Evolutionary conservation across 2,797 vertebrate species (phyloP).

Genomic region (Gymnopithys bicolor): DNA sequence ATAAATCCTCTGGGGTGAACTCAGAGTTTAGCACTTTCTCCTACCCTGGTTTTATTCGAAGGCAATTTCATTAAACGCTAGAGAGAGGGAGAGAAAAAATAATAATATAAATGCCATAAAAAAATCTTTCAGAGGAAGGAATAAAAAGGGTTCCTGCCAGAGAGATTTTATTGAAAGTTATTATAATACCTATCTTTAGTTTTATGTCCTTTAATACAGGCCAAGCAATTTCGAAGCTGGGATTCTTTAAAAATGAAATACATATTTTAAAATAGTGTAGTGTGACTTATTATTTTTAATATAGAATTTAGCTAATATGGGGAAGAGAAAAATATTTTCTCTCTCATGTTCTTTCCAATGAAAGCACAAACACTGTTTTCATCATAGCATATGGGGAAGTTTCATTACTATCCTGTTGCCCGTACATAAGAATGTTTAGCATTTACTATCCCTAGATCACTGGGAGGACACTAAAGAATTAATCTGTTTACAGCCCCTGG

Average conservation of each 20-base stretch:
- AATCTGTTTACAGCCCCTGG: background rate
- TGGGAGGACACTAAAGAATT: background rate
- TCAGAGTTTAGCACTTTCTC: constrained; percentile 67
- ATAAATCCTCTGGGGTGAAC: constrained; percentile 72
- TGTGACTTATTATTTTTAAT: constrained; percentile 75
- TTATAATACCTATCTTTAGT: constrained; percentile 78
- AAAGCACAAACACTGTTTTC: constrained; percentile 26
- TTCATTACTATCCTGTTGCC: background rate
- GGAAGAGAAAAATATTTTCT: constrained; percentile 43
- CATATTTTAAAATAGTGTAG: constrained; percentile 71
- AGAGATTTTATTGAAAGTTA: constrained; percentile 78
- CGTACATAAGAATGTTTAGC: background rate
- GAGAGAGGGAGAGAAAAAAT: constrained; percentile 56
- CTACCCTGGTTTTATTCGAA: constrained; percentile 68
- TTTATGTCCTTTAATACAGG: constrained; percentile 73
- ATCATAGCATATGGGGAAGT: background rate
- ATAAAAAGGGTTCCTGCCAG: constrained; percentile 71
- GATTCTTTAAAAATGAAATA: constrained; percentile 73
- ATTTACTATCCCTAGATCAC: background rate
- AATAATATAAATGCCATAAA: constrained; percentile 76
- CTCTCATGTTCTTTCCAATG: background rate
- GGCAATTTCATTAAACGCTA: constrained; percentile 76
- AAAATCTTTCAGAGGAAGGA: constrained; percentile 72
- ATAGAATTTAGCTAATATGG: constrained; percentile 59
- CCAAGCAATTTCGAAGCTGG: constrained; percentile 73